Conservation (phyloP, 2,888 invertebrate genomes). For the Caenorhabditis imperialis region DNA sequence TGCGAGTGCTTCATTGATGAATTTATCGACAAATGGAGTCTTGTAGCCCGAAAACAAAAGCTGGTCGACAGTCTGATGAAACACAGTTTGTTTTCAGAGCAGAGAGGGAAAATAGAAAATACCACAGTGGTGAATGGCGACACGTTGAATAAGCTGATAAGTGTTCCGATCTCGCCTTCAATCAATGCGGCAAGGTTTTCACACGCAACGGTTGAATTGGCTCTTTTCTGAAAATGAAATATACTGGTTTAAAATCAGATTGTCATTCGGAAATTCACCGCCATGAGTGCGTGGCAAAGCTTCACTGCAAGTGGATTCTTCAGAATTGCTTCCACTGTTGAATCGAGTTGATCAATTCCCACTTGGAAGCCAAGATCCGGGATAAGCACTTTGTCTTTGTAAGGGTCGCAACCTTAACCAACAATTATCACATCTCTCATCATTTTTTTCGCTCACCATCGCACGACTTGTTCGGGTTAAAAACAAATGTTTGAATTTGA, state of each 20-base stretch:
- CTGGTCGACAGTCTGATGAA: slow-evolving; percentile 69
- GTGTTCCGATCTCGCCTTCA: slow-evolving; percentile 59
- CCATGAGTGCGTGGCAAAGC: slow-evolving; percentile 34
- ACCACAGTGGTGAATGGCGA: slow-evolving; percentile 66
- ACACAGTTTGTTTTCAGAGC: too few relatives aligned
- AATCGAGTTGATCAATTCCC: slow-evolving; percentile 48
- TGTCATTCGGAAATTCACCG: slow-evolving; percentile 6
- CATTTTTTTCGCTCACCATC: slow-evolving; percentile 9
- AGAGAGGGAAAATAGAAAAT: too few relatives aligned
- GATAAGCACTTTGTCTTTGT: slow-evolving; percentile 61
- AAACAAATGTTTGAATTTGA: slow-evolving; percentile 58
- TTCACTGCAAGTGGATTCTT: slow-evolving; percentile 27
- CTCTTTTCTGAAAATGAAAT: slow-evolving; percentile 1
- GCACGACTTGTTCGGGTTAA: slow-evolving; percentile 62
- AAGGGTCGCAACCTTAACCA: slow-evolving; percentile 63
- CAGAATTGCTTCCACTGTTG: slow-evolving; percentile 24
- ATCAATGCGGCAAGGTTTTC: slow-evolving; percentile 36
- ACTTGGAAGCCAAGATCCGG: slow-evolving; percentile 67
- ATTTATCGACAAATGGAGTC: slow-evolving; percentile 58
- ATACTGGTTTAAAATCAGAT: neutral
- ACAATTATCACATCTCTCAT: too few relatives aligned
- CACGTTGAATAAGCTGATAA: slow-evolving; percentile 60
- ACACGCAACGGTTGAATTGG: slow-evolving; percentile 27
- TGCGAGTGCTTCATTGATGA: slow-evolving; percentile 45
- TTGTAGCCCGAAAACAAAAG: slow-evolving; percentile 68